Evolutionary conservation across 92 coral and sea anemone genomes (phyloP).

Genomic region (Chrysogorgia sp.): DNA sequence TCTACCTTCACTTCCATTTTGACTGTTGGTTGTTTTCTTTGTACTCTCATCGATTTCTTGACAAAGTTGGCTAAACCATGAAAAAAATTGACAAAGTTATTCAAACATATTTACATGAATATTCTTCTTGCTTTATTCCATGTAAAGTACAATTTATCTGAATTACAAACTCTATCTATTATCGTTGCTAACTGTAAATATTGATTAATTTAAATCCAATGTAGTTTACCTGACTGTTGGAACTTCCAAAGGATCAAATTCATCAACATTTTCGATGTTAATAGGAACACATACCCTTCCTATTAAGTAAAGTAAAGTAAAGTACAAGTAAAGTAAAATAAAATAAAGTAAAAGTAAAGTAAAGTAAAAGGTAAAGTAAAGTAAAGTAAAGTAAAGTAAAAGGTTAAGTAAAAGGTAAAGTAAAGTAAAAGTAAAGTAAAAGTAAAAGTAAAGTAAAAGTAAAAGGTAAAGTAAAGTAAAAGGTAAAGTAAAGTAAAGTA

Average conservation of each 20-base stretch:
- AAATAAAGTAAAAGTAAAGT: background rate
- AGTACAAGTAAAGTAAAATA: background rate
- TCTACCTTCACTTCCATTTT: conserved; percentile 60
- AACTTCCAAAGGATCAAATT: conserved; percentile 89
- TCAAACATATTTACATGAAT: background rate
- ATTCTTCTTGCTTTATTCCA: too few species aligned
- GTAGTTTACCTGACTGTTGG: conserved; percentile 82
- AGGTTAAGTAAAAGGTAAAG: background rate
- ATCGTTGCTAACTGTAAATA: too few species aligned
- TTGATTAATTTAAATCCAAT: background rate
- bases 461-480: background rate
- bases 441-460: conserved; percentile 63
- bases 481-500: background rate
- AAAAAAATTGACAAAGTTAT: background rate
- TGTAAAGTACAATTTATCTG: too few species aligned
- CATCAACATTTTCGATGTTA: conserved; percentile 71
- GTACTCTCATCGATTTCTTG: conserved; percentile 86
- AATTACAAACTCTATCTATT: background rate
- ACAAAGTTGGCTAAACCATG: conserved; percentile 71
- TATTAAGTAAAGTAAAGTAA: conserved; percentile 21
- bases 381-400: background rate
- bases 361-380: background rate
- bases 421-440: too few species aligned
- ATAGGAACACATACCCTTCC: conserved; percentile 99
- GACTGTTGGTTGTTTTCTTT: conserved; percentile 58